Conservation (phyloP, 2,888 invertebrate species). For the Rhagium mordax region DNA sequence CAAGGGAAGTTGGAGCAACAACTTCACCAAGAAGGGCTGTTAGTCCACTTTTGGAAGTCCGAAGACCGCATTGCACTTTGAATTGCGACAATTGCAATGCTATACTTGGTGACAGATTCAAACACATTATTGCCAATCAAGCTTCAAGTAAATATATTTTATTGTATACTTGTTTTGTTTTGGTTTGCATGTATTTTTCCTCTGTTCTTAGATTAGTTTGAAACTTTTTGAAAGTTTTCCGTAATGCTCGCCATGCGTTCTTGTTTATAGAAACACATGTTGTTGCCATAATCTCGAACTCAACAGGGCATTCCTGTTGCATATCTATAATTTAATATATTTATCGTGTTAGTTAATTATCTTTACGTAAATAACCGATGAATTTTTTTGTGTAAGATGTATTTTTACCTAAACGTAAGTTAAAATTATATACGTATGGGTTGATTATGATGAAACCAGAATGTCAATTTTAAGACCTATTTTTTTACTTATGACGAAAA, state of each 20-base stretch:
- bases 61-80: conserved; percentile 81
- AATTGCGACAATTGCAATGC: conserved; percentile 81
- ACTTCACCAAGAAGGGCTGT: conserved; percentile 79
- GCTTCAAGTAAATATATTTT: conserved; percentile 58
- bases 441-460: too few relatives aligned
- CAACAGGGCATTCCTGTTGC: neutral
- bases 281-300: neutral
- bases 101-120: conserved; percentile 80
- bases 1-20: conserved; percentile 69
- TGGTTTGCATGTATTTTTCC: conserved; percentile 29
- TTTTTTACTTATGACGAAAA: too few relatives aligned
- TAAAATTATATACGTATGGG: too few relatives aligned
- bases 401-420: too few relatives aligned
- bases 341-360: too few relatives aligned
- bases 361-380: too few relatives aligned
- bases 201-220: conserved; percentile 23
- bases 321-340: too few relatives aligned
- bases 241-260: neutral
- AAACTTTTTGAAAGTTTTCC: conserved; percentile 14
- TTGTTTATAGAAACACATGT: neutral
- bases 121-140: conserved; percentile 67
- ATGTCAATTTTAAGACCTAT: too few relatives aligned
- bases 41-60: conserved; percentile 80
- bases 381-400: too few relatives aligned
- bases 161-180: conserved; percentile 17